Evolutionary conservation across 2,888 invertebrate species (phyloP), one percentile per base, ranked within the genome.

Genomic region (Axea sp.): DNA sequence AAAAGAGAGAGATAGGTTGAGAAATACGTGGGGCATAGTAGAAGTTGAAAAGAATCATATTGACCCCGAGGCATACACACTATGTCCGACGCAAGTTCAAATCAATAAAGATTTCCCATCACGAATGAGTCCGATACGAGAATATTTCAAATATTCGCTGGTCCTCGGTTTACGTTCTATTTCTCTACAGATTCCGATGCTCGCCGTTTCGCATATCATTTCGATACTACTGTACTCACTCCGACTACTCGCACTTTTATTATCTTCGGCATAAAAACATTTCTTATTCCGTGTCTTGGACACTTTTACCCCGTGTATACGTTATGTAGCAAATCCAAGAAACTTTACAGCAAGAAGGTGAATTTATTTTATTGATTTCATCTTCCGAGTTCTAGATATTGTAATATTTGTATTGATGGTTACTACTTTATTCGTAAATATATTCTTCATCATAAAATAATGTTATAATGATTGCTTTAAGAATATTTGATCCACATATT

Each of bases 61-160:
- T 83, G 84, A 84, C 83, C 83, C 78, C 78, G 80, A 78, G 80
- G 78, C 77, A 79, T 81, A 78, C 78, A 80, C 78, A 79, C 76
- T 76, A 77, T 77, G 76, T 68, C 76, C 78, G 81, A 78, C 77
- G 80, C n/a, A n/a, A 81, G 77, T 81, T 81, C 81, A 82, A 86
- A 86, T 86, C 86, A 84, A 86, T 86, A 84, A 83, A 85, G 85
- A 86, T 85, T 85, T 85, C 77, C 83, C 79, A 81, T 81, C 82
- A 82, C 81, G 77, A 79, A 67, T 79, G 69, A 80, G 64, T 75
- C 77, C 76, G 75, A 78, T 69, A 75, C 79, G 78, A 76, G 81
- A 83, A 85, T 85, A 86, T 85, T 85, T 83, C 81, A 83, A 83
- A 83, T 81, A 83, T 84, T 80, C 81, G 75, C 17, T 76, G 74